Evolutionary conservation across 2,888 invertebrate genomes (phyloP), one percentile per base, ranked within the genome.

Genomic region (Drosophila sordidula): DNA sequence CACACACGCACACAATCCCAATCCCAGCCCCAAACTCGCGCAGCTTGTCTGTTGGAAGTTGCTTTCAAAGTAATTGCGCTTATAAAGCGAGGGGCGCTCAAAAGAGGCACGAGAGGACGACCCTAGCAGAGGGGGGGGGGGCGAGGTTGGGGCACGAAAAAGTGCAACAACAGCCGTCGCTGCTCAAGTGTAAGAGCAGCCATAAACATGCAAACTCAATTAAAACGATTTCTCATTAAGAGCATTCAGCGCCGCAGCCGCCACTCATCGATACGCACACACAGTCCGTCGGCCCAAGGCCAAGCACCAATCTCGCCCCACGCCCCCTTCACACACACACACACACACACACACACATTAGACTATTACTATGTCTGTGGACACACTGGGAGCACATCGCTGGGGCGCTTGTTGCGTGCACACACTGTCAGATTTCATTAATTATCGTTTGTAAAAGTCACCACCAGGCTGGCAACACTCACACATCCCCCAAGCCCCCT

Each of bases 161-260:
- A 57, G 51, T 80, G 85, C 75, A 69, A 68, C 67, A 71, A 44
- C 58, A 34, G 44, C 26, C 22, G 58, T 42, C n/a, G 4, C 41
- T 66, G 73, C 58, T 73, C 58, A 68, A 70, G 80, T 74, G 74
- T 78, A 86, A 82, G 80, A 62, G 86, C 83, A 87, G 88, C 89
- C 88, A 88, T 88, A 88, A 88, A 88, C 88, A 88, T 89, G 87
- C 88, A 87, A 87, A 87, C 89, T 87, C 87, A 89, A 87, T 87
- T 87, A 87, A 87, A 89, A 86, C 78, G 89, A 84, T 83, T 87
- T 89, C 87, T 89, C 85, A 89, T 88, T 83, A 80, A 79, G 83
- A 70, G 71, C 70, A 80, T 77, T 79, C 83, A 85, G 59, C 59
- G 78, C 26, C 70, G 50, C 34, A 56, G 69, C 52, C 67, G 75